Base-by-base conservation (phyloP, 2,113 vertebrate species). In the Spizaetus ornatus region DNA sequence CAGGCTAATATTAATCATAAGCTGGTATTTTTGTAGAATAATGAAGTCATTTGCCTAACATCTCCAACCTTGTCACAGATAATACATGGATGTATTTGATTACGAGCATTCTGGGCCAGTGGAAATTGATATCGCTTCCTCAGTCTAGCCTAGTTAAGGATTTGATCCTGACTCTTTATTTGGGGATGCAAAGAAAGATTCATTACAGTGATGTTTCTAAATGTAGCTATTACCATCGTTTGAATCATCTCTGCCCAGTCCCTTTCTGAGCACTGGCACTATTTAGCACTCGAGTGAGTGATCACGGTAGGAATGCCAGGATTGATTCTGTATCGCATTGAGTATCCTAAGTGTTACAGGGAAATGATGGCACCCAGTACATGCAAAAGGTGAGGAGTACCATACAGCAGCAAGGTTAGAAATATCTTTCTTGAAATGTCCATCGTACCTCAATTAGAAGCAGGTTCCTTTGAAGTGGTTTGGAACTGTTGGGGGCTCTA, bases 41-140 rank as follows among this genome's bases (percentile, higher is more conserved):
- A 95, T 94, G 82, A 93, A 92, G 93, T 92, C 71, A 94, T 95
- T 94, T 96, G 73, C 80, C 76, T 85, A 93, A 62, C 88, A 78
- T 78, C 55, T 93, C 61, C 94, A 93, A 80, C 81, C 91, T 93
- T 89, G 91, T 93, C 74, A 81, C 47, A 69, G 86, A 82, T 91
- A 95, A 92, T 91, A 94, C 91, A 93, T 90, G 87, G 67, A 90
- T 66, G 42, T 72, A 77, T 95, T 95, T 94, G 81, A 88, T 90
- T 90, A 88, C 42, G 82, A 80, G 78, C 43, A 66, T 95, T 94
- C 53, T 85, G 45, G 55, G 50, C 78, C 71, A 53, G 29, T 65
- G 71, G 92, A 87, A 93, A 87, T 90, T 79, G 56, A 58, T 97
- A 88, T 52, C 0, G 1, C 58, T 63, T 88, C 42, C 62, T 85